Percentiles rank a stretch among this genome's conserved stretches.
These are phyloP conservation scores for Drosophila engyochracea DNA, from an alignment of 2,888 invertebrate species.

Conservation along the genomic window DNA sequence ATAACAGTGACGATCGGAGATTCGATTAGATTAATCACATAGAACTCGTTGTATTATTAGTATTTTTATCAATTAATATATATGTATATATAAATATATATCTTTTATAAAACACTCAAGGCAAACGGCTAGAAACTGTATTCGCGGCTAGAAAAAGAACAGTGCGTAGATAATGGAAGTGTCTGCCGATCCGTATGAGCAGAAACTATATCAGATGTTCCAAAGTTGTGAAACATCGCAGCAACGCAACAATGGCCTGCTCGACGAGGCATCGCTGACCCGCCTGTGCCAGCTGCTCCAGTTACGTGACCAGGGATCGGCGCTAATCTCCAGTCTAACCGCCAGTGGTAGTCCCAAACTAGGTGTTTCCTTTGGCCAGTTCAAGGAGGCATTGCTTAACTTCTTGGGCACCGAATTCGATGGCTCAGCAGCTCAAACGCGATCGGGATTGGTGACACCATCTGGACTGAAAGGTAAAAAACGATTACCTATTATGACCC, in stretches of 20 bases:
- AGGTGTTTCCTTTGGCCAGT: conserved; percentile 90
- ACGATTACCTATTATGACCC: background rate
- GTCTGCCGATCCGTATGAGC: conserved; percentile 91
- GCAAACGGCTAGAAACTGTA: conserved; percentile 49
- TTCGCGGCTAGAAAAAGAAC: conserved; percentile 8
- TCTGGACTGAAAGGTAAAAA: conserved; percentile 62
- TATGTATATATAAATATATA: background rate
- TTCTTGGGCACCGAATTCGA: conserved; percentile 87
- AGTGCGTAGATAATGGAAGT: conserved; percentile 68
- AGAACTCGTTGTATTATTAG: background rate
- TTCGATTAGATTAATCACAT: background rate
- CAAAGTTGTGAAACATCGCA: conserved; percentile 90
- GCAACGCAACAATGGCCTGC: conserved; percentile 88
- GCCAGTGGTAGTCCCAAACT: conserved; percentile 59
- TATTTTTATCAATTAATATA: background rate
- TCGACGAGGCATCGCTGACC: conserved; percentile 89
- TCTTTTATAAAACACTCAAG: conserved; percentile 1
- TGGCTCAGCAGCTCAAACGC: conserved; percentile 42
- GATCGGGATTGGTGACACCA: conserved; percentile 37
- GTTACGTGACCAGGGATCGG: conserved; percentile 90
- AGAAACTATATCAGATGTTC: conserved; percentile 92
- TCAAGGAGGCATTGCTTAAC: conserved; percentile 91
- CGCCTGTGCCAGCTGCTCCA: conserved; percentile 92
- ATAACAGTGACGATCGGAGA: background rate
- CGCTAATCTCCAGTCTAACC: conserved; percentile 88